phyloP scores from a whole-genome alignment of 2,113 vertebrate genomes.

The Tylochromis polylepis region DNA sequence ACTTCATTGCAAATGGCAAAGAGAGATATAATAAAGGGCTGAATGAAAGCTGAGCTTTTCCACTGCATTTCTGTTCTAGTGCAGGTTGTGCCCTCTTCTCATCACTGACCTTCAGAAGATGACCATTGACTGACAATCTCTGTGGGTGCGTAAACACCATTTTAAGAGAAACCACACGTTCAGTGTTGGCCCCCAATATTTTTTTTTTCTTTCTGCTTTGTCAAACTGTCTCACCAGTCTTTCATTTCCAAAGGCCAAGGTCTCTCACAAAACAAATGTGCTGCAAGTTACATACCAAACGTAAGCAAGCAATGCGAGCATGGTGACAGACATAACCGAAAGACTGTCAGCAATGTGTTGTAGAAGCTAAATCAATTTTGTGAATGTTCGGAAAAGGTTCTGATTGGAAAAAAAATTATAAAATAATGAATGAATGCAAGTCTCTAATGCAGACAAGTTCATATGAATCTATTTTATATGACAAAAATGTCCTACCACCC shows the following conservation, averaged over 20 bases:
- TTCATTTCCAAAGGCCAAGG: neutral
- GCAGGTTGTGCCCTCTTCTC: neutral
- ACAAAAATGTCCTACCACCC: neutral
- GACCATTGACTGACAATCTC: neutral
- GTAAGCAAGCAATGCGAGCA: neutral
- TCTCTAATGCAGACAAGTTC: neutral
- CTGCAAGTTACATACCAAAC: neutral
- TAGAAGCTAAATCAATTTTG: neutral
- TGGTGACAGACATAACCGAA: neutral
- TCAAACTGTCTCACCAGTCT: neutral
- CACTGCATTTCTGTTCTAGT: neutral
- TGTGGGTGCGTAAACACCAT: neutral
- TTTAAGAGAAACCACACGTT: neutral
- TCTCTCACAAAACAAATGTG: neutral
- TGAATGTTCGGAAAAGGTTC: neutral
- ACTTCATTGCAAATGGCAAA: neutral
- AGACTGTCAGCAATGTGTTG: neutral
- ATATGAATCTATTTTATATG: neutral
- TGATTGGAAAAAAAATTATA: neutral
- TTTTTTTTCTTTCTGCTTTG: neutral
- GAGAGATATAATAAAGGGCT: neutral
- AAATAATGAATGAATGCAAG: neutral
- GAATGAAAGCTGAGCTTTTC: neutral
- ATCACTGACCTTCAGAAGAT: neutral
- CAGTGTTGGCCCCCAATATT: neutral